A percentile compares a stretch with the other conserved stretches of the same genome.
Evolutionary conservation across 2,113 vertebrate genomes (phyloP).

Genomic region (Daphoenositta chrysoptera): DNA sequence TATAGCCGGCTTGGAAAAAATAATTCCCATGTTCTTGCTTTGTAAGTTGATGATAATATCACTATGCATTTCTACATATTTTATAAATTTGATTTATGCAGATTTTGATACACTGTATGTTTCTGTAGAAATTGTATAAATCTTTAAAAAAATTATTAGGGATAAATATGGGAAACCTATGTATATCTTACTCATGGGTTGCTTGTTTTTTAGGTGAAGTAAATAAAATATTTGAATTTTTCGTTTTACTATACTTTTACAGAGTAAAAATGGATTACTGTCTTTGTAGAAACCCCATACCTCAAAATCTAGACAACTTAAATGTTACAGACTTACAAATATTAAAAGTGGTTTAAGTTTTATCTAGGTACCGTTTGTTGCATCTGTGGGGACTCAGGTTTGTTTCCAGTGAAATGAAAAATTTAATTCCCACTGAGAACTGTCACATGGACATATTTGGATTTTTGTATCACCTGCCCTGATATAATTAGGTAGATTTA

Average conservation of each 20-base stretch:
- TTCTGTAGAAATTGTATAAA: conserved; percentile 87
- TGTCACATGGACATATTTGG: background rate
- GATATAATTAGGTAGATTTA: background rate
- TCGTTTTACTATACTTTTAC: conserved; percentile 34
- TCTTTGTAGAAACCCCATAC: background rate
- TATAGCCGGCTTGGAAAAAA: conserved; percentile 68
- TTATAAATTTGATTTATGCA: conserved; percentile 86
- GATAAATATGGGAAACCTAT: conserved; percentile 69
- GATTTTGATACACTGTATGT: conserved; percentile 87
- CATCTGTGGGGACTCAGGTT: background rate
- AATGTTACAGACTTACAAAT: background rate
- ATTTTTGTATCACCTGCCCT: background rate
- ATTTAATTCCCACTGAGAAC: background rate
- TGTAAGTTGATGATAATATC: conserved; percentile 77
- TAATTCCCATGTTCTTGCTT: conserved; percentile 75
- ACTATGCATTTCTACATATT: conserved; percentile 87
- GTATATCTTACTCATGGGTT: conserved; percentile 77
- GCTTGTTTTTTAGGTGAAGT: conserved; percentile 81
- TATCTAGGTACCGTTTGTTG: background rate
- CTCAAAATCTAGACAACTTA: background rate
- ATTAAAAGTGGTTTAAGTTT: background rate
- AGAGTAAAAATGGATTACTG: background rate
- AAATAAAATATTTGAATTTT: conserved; percentile 80
- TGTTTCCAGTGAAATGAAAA: background rate
- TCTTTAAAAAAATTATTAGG: conserved; percentile 76